phyloP scores from a whole-genome alignment of 2,113 vertebrate genomes.

The Tonatia bakeri region DNA sequence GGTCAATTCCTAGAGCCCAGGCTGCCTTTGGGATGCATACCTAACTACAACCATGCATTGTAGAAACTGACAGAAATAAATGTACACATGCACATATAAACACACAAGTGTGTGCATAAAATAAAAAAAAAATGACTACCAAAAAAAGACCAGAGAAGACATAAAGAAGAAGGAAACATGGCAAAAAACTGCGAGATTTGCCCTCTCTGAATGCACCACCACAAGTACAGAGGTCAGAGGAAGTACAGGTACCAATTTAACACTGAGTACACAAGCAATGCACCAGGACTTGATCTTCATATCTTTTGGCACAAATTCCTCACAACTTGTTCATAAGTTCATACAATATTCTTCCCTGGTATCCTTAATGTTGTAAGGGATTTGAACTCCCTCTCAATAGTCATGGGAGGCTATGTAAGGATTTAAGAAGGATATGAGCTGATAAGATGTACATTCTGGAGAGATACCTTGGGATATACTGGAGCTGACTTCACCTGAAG shows the following conservation, averaged over 20 bases:
- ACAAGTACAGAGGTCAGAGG: neutral
- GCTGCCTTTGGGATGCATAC: neutral
- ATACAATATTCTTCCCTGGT: neutral
- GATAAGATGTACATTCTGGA: neutral
- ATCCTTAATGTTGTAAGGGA: neutral
- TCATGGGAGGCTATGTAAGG: neutral
- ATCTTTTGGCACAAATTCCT: neutral
- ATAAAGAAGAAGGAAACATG: neutral
- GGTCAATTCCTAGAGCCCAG: neutral
- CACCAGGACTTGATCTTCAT: neutral
- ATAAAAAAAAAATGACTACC: neutral
- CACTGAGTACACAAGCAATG: neutral
- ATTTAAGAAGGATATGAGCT: neutral
- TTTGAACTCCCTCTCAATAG: neutral
- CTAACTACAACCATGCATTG: neutral
- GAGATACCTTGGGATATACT: neutral
- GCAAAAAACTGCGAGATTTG: neutral
- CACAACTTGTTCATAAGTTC: neutral
- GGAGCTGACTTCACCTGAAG: neutral
- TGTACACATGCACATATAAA: neutral
- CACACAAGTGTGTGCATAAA: neutral
- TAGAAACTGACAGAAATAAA: neutral
- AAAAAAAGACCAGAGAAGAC: neutral
- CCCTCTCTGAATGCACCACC: neutral
- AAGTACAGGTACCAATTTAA: neutral